phyloP scores from a whole-genome alignment of 2,888 invertebrate species.

The Sphaeridia pumilis region DNA sequence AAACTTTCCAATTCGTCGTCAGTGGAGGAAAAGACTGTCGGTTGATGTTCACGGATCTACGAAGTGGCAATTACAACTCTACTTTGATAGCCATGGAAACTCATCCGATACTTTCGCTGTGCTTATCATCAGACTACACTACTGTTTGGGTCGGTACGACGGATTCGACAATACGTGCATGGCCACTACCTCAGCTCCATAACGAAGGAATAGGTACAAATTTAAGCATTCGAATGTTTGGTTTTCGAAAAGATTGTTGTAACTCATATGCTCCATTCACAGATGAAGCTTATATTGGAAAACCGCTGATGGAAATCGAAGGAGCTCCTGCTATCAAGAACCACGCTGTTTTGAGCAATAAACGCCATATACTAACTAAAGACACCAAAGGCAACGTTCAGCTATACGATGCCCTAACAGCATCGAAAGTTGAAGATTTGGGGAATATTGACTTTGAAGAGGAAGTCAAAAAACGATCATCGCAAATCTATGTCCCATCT shows the following conservation, averaged over 20 bases:
- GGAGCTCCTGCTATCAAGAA: conserved; percentile 92
- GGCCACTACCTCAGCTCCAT: conserved; percentile 40
- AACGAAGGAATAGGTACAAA: conserved; percentile 39
- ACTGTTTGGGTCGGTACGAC: conserved; percentile 65
- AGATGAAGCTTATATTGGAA: conserved; percentile 29
- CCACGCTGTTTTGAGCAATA: conserved; percentile 87
- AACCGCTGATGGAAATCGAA: conserved; percentile 44
- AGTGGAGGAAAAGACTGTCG: conserved; percentile 90
- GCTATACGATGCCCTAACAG: conserved; percentile 85
- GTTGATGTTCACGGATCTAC: conserved; percentile 81
- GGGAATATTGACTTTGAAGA: conserved; percentile 85
- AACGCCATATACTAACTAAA: conserved; percentile 87
- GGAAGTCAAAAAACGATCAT: conserved; percentile 78
- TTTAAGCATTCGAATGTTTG: conserved; percentile 14
- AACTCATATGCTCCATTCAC: conserved; percentile 21
- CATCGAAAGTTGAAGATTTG: conserved; percentile 79
- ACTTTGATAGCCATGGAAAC: conserved; percentile 56
- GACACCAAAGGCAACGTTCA: conserved; percentile 85
- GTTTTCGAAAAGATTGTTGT: no score
- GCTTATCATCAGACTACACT: conserved; percentile 59
- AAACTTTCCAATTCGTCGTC: conserved; percentile 83
- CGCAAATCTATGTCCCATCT: conserved; percentile 91
- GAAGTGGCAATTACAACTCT: conserved; percentile 46
- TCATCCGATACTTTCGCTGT: conserved; percentile 74
- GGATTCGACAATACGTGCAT: conserved; percentile 56